phyloP scores from a whole-genome alignment of 2,113 vertebrate genomes.

The Lathamus discolor region DNA sequence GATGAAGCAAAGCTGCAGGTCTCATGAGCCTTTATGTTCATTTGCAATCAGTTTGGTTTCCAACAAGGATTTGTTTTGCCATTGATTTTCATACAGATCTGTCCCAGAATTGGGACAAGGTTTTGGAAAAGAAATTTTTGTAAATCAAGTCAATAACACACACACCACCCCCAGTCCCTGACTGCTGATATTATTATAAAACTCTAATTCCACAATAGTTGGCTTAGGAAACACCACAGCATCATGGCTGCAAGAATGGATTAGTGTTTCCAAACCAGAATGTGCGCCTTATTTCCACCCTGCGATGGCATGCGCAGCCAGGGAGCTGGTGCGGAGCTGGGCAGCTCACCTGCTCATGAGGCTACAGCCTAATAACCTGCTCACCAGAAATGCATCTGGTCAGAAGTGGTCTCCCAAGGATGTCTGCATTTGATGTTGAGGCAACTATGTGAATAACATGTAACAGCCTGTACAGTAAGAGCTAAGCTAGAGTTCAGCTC shows the following conservation, averaged over 20 bases:
- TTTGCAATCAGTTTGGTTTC: background rate
- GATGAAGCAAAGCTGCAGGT: background rate
- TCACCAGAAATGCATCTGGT: background rate
- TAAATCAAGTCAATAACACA: background rate
- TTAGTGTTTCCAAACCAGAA: background rate
- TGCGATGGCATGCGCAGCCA: background rate
- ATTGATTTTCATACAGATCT: background rate
- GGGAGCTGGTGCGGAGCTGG: background rate
- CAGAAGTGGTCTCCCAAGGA: background rate
- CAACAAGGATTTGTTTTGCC: background rate
- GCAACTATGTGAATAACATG: background rate
- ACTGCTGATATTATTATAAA: background rate
- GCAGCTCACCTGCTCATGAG: background rate
- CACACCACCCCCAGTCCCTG: fast-evolving
- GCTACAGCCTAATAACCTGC: background rate
- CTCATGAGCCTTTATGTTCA: background rate
- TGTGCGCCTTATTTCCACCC: background rate
- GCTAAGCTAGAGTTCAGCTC: background rate
- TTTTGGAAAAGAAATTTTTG: background rate
- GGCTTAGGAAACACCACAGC: background rate
- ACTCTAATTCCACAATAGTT: background rate
- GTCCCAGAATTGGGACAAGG: background rate
- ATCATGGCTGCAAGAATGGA: background rate
- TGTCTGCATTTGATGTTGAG: background rate
- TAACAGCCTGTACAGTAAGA: background rate